Evolutionary conservation across 2,888 invertebrate genomes (phyloP), one percentile per base, ranked within the genome.

Genomic region (Oscheius sp.): DNA sequence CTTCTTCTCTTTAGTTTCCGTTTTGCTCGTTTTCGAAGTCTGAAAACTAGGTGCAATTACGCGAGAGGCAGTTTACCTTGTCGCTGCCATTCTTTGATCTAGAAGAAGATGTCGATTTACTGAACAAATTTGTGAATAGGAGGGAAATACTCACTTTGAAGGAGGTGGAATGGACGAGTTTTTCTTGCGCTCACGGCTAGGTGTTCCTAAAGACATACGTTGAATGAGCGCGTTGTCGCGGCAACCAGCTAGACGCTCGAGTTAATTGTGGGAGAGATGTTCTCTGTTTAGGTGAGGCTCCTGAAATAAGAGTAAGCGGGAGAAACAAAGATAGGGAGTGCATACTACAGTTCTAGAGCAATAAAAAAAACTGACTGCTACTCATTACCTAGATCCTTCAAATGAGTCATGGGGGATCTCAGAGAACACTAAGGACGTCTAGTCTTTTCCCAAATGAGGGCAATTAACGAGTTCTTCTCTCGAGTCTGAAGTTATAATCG

Each of bases 131-230:
- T 29, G 5, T 32, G 35, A 58, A 11, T 58, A 58, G 3, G 29
- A 29, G 5, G 50, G n/a, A 47, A 7, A 63, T 47, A 48, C n/a
- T 50, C 21, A 63, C 50, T 47, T 47, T 47, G 21, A 29, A 21
- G 47, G 33, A 60, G 63, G 29, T 13, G 63, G 63, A 63, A 63
- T 48, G 21, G 9, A 47, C 29, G 63, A 47, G 10, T 47, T 48
- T 47, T 63, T 63, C 50, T n/a, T 63, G n/a, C 63, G 42, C 3
- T 63, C 48, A 9, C 48, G 63, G 29, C 48, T 47, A 48, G 63
- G 63, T 7, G 63, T 50, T 29, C 50, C 50, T 9, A 50, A 48
- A n/a, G 63, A 63, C 63, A 63, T 5, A 42, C 42, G 42, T 63
- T 33, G 29, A 11, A 21, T 32, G 32, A 32, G 48, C 63, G 63